Evolutionary conservation across 37 sponge, comb jelly and placozoan species (phyloP), one percentile per base, ranked within the genome.

Genomic region (Spongia lamella): DNA sequence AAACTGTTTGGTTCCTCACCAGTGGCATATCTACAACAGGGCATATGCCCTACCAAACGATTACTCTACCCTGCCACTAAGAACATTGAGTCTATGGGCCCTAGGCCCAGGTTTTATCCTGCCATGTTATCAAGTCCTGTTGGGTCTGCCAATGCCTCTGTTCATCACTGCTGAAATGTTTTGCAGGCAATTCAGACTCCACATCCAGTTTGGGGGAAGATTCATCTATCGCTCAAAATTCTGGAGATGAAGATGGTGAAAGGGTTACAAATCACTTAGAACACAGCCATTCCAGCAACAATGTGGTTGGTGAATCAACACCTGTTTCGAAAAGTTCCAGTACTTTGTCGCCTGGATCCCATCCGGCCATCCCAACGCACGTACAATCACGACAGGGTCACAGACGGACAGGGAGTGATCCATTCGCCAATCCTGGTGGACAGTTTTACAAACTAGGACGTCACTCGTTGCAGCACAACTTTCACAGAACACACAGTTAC

Each of bases 351-450:
- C 13, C 32, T 33, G n/a, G n/a, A n/a, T n/a, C n/a, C n/a, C 47
- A 43, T 43, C 27, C 39, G 35, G 19, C 73, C 70, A 38, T 81
- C 86, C 30, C 81, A 73, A 32, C 19, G 77, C 49, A 61, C 75
- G 27, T 70, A 79, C 21, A 62, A 77, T 35, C 47, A 43, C 47
- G 53, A 22, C 66, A 76, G 68, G 92, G 88, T 1, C 92, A 92
- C 68, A 56, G 87, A 30, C 80, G 92, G 1, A 84, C 92, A 31
- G 92, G 81, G 14, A 84, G 85, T 33, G 92, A 92, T 30, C 85
- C 92, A 0, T 87, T 92, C 50, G 69, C 92, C 0, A 66, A 59
- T 53, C 26, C 0, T 56, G 14, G 21, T 17, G 43, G 36, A 19
- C 56, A 64, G 19, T 43, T 43, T 9, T 43, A 43, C 47, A 67